These are phyloP conservation scores for Rhineura floridana DNA, from an alignment of 2,113 vertebrate genomes.

Conservation along the genomic window DNA sequence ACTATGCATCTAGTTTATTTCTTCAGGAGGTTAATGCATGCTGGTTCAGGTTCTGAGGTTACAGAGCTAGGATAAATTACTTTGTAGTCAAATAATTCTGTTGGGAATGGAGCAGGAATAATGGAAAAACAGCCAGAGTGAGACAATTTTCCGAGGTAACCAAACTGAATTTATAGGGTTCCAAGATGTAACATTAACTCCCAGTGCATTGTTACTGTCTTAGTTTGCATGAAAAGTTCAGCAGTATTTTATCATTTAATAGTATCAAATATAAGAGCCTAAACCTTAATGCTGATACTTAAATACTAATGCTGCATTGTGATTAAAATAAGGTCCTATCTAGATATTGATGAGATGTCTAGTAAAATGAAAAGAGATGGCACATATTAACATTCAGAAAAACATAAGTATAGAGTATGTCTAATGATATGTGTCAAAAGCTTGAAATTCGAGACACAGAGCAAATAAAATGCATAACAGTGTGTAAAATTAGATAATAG, in stretches of 20 bases:
- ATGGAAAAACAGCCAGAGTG: constrained; percentile 24
- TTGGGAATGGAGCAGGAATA: constrained; percentile 41
- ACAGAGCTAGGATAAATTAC: constrained; percentile 42
- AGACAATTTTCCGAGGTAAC: constrained; percentile 43
- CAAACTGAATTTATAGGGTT: constrained; percentile 39
- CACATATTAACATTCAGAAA: background rate
- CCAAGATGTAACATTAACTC: constrained; percentile 50
- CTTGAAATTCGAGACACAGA: constrained; percentile 2
- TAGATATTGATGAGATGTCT: background rate
- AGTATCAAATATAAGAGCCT: constrained; percentile 40
- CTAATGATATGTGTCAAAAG: background rate
- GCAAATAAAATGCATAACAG: background rate
- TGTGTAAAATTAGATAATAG: background rate
- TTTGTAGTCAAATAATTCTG: constrained; percentile 46
- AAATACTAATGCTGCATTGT: constrained; percentile 12
- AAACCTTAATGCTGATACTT: constrained; percentile 40
- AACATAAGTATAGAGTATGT: background rate
- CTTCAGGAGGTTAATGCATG: constrained; percentile 36
- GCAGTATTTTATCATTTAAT: constrained; percentile 42
- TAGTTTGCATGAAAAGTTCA: background rate
- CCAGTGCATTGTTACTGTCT: constrained; percentile 36
- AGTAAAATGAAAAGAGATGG: background rate
- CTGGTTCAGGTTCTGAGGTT: constrained; percentile 33
- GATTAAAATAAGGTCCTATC: constrained; percentile 15
- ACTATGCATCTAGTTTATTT: background rate